Evolutionary conservation across 2,113 vertebrate genomes (phyloP), one percentile per base, ranked within the genome.

Genomic region (Poeciliopsis occidentalis): DNA sequence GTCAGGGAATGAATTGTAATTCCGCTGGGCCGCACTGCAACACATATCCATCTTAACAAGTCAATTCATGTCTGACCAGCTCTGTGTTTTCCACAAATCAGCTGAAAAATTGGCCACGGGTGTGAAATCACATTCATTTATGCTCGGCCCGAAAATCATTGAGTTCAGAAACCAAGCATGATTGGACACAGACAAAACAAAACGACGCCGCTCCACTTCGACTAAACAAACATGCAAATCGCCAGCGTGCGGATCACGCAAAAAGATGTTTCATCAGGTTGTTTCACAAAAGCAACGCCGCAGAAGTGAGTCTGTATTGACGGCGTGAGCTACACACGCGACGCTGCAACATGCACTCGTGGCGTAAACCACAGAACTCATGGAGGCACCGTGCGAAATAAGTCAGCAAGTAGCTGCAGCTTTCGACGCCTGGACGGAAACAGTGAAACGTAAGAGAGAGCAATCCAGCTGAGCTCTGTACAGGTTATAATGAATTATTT

Each of bases 1-100:
- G 67, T 82, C 78, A 84, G 76, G 62, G 80, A 80, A 76, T 85
- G 51, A 85, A 82, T 87, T 85, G 73, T 72, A 66, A 75, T 75
- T 86, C 73, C 65, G 70, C n/a, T 10, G 27, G 71, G 76, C 29
- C 67, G 15, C 37, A 30, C 27, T 44, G 47, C 72, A 27, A 47
- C 57, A 62, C 54, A 66, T 26, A 76, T 81, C 80, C 41, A 65
- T 85, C 78, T 79, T 31, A 69, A 61, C 72, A 64, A 51, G 69
- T 71, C 76, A 44, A 65, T 85, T 80, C 67, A 37, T 61, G 69
- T 84, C 67, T n/a, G 1, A 57, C 19, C 5, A 32, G 69, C 60
- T 80, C 70, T 57, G 57, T 41, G 5, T 71, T 75, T 62, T 73
- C 31, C 27, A 41, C 80, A 74, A 73, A 81, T 81, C 68, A 67